Percentiles rank a stretch among this genome's conserved stretches.
Conservation (phyloP, 2,113 vertebrate genomes). For the Girardinichthys multiradiatus region DNA sequence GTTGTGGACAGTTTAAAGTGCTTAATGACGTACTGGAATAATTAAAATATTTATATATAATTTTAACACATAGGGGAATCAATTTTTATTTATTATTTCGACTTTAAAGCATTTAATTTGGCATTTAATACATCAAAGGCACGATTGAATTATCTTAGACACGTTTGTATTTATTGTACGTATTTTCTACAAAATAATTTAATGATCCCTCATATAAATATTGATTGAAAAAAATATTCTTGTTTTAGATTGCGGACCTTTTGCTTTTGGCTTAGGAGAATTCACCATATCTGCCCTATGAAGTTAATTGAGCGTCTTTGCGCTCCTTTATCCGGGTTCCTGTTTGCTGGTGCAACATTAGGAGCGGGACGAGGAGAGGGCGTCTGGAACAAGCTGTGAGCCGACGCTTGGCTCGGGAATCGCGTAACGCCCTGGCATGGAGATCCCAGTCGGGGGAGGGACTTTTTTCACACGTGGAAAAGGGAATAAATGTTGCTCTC, state of each 20-base stretch:
- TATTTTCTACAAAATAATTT: no score
- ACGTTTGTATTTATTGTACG: no score
- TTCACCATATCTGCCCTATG: background rate
- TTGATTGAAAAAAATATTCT: no score
- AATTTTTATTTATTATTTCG: no score
- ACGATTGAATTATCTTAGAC: no score
- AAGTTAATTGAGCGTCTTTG: background rate
- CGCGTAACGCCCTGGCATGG: constrained; percentile 48
- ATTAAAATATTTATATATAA: no score
- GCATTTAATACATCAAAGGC: no score
- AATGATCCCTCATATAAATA: no score
- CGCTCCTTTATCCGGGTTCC: background rate
- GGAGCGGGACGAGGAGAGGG: constrained; percentile 13
- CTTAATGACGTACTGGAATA: no score
- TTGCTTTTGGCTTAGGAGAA: background rate
- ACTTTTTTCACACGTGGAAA: constrained; percentile 45
- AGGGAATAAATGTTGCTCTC: constrained; percentile 23
- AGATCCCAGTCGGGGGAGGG: constrained; percentile 51
- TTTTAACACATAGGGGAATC: no score
- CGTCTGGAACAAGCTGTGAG: constrained; percentile 15
- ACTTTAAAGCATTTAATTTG: no score
- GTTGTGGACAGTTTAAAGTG: no score
- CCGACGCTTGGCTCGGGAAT: constrained; percentile 43
- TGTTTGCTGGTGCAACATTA: background rate
- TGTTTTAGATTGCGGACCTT: background rate